These are phyloP conservation scores for Nasonovia ribisnigri DNA, from an alignment of 2,888 invertebrate species.

Conservation along the genomic window DNA sequence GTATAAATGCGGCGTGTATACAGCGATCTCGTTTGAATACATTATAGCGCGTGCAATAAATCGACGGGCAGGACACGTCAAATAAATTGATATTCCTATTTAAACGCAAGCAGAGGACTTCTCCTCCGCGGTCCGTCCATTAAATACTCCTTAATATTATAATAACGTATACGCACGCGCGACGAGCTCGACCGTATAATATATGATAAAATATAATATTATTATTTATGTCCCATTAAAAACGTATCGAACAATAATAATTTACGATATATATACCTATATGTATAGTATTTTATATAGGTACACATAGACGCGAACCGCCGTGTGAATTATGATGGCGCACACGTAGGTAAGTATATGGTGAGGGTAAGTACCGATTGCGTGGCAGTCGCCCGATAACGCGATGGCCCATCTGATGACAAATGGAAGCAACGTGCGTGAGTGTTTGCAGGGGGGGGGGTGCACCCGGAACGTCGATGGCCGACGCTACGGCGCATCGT, in stretches of 20 bases:
- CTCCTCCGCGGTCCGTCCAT: not conserved
- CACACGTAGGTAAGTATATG: not conserved
- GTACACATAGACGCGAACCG: not conserved
- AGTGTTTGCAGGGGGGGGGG: not conserved
- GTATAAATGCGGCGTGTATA: not conserved
- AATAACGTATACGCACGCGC: not conserved
- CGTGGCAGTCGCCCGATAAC: not conserved
- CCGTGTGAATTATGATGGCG: not conserved
- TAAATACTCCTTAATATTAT: conserved; percentile 41
- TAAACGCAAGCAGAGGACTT: not conserved
- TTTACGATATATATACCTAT: conserved; percentile 11
- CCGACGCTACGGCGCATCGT: not conserved
- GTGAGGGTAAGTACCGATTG: not conserved
- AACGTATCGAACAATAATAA: conserved; percentile 44
- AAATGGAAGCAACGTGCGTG: not conserved
- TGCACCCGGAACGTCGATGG: not conserved
- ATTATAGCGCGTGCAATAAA: conserved; percentile 40
- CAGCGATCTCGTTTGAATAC: conserved; percentile 45
- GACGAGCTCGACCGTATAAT: not conserved
- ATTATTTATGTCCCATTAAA: conserved; percentile 15
- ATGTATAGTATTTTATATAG: no score
- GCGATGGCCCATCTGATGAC: not conserved
- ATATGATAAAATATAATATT: not conserved
- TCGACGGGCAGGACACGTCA: conserved; percentile 49
- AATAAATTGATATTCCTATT: conserved; percentile 55